Evolutionary conservation across 2,113 vertebrate genomes (phyloP).

Genomic region (Otolemur garnettii): DNA sequence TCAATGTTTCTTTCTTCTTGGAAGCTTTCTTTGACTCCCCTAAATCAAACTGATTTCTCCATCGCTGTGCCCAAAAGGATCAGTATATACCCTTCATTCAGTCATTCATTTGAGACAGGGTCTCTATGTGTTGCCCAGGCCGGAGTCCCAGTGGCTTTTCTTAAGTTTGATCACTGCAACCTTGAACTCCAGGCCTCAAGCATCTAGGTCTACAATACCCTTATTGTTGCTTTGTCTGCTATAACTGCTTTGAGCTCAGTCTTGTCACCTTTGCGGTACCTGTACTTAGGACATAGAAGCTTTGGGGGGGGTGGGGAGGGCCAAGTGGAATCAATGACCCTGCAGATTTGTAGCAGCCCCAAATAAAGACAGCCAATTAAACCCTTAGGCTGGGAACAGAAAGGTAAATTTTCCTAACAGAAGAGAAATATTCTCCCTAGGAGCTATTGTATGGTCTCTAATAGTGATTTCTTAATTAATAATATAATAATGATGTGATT

Average conservation of each 20-base stretch:
- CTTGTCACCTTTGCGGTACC: neutral
- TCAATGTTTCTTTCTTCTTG: neutral
- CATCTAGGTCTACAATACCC: no score
- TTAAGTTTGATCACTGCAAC: neutral
- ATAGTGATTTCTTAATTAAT: neutral
- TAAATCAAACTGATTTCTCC: neutral
- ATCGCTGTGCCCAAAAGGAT: neutral
- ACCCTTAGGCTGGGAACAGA: neutral
- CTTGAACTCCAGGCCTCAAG: neutral
- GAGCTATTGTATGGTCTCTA: neutral
- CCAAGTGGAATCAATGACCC: neutral
- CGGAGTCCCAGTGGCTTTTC: neutral
- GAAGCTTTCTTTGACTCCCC: neutral
- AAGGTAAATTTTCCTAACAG: neutral
- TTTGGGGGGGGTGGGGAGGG: neutral
- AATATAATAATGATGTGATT: neutral
- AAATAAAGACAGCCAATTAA: neutral
- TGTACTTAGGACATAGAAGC: no score
- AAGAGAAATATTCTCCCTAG: neutral
- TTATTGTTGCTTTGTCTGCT: neutral
- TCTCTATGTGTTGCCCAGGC: neutral
- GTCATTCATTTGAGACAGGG: neutral
- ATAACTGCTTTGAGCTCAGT: neutral
- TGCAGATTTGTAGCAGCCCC: neutral
- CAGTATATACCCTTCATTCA: rapidly evolving